phyloP scores from a whole-genome alignment of 2,113 vertebrate species.

The Phylloscopus trochilus region DNA sequence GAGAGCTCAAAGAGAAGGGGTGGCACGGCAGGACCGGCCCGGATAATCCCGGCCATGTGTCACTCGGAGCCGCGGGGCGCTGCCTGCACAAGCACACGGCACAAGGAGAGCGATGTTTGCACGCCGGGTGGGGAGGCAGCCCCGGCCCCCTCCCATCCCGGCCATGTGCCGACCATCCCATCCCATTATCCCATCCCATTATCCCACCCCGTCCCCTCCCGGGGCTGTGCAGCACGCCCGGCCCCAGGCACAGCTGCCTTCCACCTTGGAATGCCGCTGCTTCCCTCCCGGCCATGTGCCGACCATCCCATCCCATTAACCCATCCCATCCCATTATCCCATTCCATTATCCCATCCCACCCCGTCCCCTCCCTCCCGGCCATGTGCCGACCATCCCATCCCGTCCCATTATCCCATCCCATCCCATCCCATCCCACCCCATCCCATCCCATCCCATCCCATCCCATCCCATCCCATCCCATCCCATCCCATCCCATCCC shows the following conservation, averaged over 20 bases:
- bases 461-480: no score
- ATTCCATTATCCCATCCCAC: no score
- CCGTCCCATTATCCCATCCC: no score
- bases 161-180: neutral
- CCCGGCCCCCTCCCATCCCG: neutral
- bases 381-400: no score
- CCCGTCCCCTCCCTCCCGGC: no score
- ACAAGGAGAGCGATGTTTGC: accelerated
- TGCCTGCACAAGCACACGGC: neutral
- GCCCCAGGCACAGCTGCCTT: neutral
- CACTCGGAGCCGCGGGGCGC: accelerated
- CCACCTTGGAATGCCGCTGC: neutral
- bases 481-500: no score
- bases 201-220: neutral
- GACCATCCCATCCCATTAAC: no score
- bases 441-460: no score
- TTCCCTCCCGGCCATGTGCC: no score
- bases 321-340: no score
- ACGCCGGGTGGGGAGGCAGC: neutral
- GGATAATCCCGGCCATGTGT: neutral
- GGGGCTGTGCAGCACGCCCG: neutral
- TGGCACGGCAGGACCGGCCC: neutral
- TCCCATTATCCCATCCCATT: no score
- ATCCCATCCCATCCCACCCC: no score
- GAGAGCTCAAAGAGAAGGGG: neutral